Conservation (phyloP, 1,140 invertebrate genomes). For the Drosophila parvula region DNA sequence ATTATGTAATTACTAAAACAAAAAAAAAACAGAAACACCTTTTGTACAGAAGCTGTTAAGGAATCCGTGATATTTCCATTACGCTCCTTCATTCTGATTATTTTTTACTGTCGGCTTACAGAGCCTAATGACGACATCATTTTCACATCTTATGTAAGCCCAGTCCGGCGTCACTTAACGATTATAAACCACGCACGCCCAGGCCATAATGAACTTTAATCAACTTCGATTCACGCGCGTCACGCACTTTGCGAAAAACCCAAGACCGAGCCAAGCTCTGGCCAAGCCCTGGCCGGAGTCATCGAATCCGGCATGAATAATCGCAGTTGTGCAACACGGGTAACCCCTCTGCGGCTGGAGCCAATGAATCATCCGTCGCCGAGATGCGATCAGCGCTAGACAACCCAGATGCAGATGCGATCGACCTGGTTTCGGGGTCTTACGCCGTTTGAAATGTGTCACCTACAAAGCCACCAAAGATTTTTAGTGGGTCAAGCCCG, state of each 20-base stretch:
- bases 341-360: slow-evolving; percentile 6
- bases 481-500: slow-evolving; percentile 47
- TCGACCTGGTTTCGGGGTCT: slow-evolving; percentile 15
- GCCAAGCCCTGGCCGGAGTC: slow-evolving; percentile 26
- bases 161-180: slow-evolving; percentile 22
- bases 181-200: slow-evolving; percentile 37
- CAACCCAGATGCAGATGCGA: slow-evolving; percentile 18
- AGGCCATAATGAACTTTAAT: slow-evolving; percentile 55
- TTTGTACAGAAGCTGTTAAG: slow-evolving; percentile 13
- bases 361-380: slow-evolving; percentile 47
- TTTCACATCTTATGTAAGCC: slow-evolving; percentile 28
- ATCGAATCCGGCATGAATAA: slow-evolving; percentile 72
- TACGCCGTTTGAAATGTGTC: slow-evolving; percentile 37
- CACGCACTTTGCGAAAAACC: slow-evolving; percentile 51
- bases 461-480: background rate
- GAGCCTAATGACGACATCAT: slow-evolving; percentile 20
- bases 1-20: background rate
- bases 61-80: slow-evolving; percentile 14
- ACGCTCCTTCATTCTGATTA: slow-evolving; percentile 12
- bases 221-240: slow-evolving; percentile 62
- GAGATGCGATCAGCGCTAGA: slow-evolving; percentile 25
- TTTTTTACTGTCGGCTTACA: slow-evolving; percentile 9
- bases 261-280: slow-evolving; percentile 22
- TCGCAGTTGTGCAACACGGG: slow-evolving; percentile 55
- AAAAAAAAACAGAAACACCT: background rate